Percentiles rank a stretch among this genome's conserved stretches.
phyloP scores from a whole-genome alignment of 2,113 vertebrate genomes.

The Planiliza haematocheilus region DNA sequence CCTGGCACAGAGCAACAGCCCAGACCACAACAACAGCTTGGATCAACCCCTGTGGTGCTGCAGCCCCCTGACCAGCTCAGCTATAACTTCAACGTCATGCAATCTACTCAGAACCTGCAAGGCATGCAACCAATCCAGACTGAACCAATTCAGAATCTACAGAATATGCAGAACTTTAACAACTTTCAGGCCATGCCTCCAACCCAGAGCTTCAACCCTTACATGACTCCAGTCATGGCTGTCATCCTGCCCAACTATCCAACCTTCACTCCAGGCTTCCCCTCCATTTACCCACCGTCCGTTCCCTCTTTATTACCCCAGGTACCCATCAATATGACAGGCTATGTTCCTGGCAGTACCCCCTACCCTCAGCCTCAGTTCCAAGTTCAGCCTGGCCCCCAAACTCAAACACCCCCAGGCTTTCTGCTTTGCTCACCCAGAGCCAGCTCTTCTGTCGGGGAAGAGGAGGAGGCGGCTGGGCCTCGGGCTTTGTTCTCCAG shows the following conservation, averaged over 20 bases:
- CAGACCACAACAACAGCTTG: constrained; percentile 48
- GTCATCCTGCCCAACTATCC: constrained; percentile 83
- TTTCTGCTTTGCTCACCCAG: constrained; percentile 58
- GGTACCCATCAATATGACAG: constrained; percentile 50
- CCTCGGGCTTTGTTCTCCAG: constrained; percentile 73
- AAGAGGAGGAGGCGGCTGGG: constrained; percentile 65
- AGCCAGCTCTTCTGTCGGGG: constrained; percentile 57
- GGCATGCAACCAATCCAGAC: constrained; percentile 67
- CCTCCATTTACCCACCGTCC: constrained; percentile 67
- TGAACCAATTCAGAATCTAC: constrained; percentile 62
- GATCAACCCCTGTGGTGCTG: constrained; percentile 32
- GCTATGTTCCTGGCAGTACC: constrained; percentile 44
- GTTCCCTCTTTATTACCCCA: constrained; percentile 54
- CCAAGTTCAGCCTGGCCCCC: constrained; percentile 41
- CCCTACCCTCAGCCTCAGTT: constrained; percentile 62
- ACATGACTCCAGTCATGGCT: constrained; percentile 79
- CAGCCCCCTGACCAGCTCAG: constrained; percentile 68
- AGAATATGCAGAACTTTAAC: constrained; percentile 63
- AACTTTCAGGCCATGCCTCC: constrained; percentile 59
- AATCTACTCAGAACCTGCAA: constrained; percentile 52
- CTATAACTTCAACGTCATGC: constrained; percentile 69
- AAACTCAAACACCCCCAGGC: constrained; percentile 13
- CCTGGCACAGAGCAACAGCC: constrained; percentile 31
- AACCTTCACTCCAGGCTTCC: constrained; percentile 70
- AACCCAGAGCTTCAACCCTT: constrained; percentile 73